Conservation (phyloP, 2,888 invertebrate species). For the Rutpela maculata region DNA sequence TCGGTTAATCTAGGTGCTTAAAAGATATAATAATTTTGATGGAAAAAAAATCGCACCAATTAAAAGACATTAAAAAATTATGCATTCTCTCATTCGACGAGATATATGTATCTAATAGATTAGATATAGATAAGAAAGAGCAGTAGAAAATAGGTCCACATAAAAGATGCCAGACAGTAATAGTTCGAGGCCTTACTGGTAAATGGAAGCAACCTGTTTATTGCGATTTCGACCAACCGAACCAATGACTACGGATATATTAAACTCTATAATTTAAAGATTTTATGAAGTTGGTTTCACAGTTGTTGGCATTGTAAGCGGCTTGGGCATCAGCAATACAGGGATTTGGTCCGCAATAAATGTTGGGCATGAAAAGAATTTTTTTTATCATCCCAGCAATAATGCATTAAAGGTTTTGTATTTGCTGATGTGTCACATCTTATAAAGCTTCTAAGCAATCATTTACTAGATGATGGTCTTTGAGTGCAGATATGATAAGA, state of each 20-base stretch:
- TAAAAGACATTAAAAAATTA: slow-evolving; percentile 33
- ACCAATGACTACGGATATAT: slow-evolving; percentile 11
- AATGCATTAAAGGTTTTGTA: slow-evolving; percentile 44
- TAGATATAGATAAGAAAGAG: slow-evolving; percentile 50
- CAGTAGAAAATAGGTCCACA: slow-evolving; percentile 42
- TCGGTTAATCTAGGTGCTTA: slow-evolving; percentile 12
- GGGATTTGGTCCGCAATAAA: slow-evolving; percentile 36
- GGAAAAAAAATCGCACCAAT: slow-evolving; percentile 2
- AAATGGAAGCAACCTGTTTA: slow-evolving; percentile 14
- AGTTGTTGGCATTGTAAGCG: slow-evolving; percentile 45
- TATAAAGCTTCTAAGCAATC: slow-evolving; percentile 49
- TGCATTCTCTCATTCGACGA: slow-evolving; percentile 51
- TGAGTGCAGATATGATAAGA: slow-evolving; percentile 33
- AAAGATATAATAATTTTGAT: slow-evolving; percentile 22
- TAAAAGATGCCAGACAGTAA: slow-evolving; percentile 34
- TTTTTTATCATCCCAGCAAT: slow-evolving; percentile 41
- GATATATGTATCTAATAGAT: slow-evolving; percentile 47
- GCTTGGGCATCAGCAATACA: not conserved
- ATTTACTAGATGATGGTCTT: slow-evolving; percentile 51
- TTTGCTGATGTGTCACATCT: slow-evolving; percentile 53
- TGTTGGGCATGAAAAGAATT: not conserved
- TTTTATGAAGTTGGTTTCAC: slow-evolving; percentile 32
- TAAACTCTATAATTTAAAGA: not conserved
- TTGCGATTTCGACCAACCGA: slow-evolving; percentile 3
- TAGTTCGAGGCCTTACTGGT: too few species aligned